A percentile compares a stretch with the other conserved stretches of the same genome.
Conservation (phyloP, 2,888 invertebrate species). For the Phengaris alcon region DNA sequence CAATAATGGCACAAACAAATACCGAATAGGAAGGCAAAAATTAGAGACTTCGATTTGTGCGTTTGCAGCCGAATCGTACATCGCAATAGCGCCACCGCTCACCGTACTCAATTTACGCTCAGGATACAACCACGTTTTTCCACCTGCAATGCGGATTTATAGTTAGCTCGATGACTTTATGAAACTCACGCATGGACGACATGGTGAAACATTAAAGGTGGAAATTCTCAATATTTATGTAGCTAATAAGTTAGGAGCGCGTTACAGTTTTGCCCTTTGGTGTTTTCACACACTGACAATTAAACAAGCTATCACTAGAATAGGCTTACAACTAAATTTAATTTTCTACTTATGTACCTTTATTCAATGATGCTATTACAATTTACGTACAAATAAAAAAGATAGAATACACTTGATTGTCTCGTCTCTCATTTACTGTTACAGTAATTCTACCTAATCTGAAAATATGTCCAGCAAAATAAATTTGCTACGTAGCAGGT, state of each 20-base stretch:
- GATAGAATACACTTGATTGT: too few relatives aligned
- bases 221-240: neutral
- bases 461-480: neutral
- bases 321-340: neutral
- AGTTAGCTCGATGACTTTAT: constrained; percentile 15
- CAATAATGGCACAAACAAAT: constrained; percentile 4
- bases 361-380: neutral
- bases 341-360: neutral
- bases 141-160: constrained; percentile 22
- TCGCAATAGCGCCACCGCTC: neutral
- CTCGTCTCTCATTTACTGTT: neutral
- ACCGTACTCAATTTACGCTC: constrained; percentile 23
- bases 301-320: neutral
- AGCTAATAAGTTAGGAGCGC: neutral
- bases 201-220: neutral
- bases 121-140: constrained; percentile 26
- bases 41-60: neutral
- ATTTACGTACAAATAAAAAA: neutral
- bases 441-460: neutral
- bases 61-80: neutral
- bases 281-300: neutral
- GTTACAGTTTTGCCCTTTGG: neutral
- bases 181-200: constrained; percentile 10
- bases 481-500: neutral
- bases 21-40: neutral